These are phyloP conservation scores for Hylomyscus alleni DNA, from an alignment of 2,797 vertebrate species.

Conservation along the genomic window DNA sequence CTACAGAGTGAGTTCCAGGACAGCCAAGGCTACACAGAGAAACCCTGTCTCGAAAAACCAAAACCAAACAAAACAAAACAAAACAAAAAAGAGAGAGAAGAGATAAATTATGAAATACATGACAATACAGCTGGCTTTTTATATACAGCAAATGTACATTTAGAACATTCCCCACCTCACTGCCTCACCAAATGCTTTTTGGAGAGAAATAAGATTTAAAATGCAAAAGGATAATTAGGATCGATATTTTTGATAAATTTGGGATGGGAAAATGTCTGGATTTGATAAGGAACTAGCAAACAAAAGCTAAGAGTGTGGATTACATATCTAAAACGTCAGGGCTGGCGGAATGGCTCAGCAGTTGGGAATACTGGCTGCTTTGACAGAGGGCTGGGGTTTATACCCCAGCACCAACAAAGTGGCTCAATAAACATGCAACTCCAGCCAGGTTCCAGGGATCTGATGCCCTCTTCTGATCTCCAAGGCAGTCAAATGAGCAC, in stretches of 20 bases:
- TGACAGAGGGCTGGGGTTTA: neutral
- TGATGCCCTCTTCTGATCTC: neutral
- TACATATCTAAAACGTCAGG: neutral
- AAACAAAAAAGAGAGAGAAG: neutral
- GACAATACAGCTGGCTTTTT: neutral
- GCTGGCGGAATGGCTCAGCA: neutral
- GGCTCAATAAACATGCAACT: no score
- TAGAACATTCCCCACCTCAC: neutral
- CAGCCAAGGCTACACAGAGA: no score
- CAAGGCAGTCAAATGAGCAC: no score
- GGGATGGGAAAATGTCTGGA: neutral
- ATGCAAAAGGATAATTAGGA: neutral
- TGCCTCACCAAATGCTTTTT: conserved; percentile 8
- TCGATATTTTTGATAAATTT: neutral
- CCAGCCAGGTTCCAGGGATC: neutral
- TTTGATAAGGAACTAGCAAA: conserved; percentile 24
- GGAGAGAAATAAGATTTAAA: neutral
- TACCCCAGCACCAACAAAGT: neutral
- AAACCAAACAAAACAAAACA: no score
- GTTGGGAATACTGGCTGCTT: neutral
- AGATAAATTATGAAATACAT: neutral
- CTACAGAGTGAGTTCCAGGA: no score
- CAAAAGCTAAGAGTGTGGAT: neutral
- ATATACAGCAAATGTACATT: neutral
- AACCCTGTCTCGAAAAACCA: no score